Evolutionary conservation across 2,888 invertebrate genomes (phyloP), one percentile per base, ranked within the genome.

Genomic region (Hyposoter dolosus): DNA sequence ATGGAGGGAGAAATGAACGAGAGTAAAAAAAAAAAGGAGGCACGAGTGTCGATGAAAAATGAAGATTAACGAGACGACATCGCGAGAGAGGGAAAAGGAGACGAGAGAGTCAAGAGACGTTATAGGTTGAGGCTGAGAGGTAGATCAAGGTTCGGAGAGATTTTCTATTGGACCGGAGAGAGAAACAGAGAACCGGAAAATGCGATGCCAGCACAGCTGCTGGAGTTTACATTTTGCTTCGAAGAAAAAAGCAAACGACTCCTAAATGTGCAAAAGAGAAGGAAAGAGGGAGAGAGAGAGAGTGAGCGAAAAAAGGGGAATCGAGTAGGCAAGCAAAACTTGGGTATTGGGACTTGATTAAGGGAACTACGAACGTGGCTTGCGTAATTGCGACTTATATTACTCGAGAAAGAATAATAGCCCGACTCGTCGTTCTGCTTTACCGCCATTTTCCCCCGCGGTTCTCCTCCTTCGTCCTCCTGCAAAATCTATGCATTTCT

Each of bases 361-460:
- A 86, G 75, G 56, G 74, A 82, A 82, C 74, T 75, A 74, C 78
- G 83, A 82, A 86, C 86, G 86, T 86, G 86, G 86, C 84, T 82
- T 86, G 82, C 86, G 86, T 86, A 86, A 86, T 86, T 86, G 82
- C 82, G 78, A 86, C 86, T 86, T 86, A 75, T 86, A 86, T 86
- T 86, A 84, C 86, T 71, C 83, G 74, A 53, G 68, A 82, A 86
- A 86, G 86, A 86, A 84, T 84, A 84, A 86, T 84, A 82, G 86
- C 68, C 40, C 28, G 60, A 32, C 40, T 12, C 28, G 47, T 75
- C 19, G 60, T 50, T 17, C 68, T 40, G n/a, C 71, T 72, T 65
- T n/a, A 47, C 47, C 35, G n/a, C 17, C n/a, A 47, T 40, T 28
- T 47, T 83, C 28, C 50, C 53, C 47, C 35, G 47, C 50, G 23